Evolutionary conservation across 1,140 invertebrate genomes (phyloP), one percentile per base, ranked within the genome.

Genomic region (Drosophila willistoni): DNA sequence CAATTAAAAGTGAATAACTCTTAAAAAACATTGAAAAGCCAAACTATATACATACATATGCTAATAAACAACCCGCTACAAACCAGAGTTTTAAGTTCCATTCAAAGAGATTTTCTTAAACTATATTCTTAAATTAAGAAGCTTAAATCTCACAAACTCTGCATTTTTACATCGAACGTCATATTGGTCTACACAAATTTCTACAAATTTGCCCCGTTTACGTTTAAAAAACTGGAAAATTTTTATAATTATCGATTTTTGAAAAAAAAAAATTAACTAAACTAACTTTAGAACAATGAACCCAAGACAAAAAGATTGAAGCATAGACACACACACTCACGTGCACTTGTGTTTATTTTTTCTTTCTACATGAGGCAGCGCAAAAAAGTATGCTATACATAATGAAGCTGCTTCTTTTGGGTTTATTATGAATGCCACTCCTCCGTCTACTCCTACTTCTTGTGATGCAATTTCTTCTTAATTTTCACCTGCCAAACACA

Each of bases 351-450:
- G 69, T 60, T 76, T 77, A 73, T 66, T 42, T 64, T 69, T 64
- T 64, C 55, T 29, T 29, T 14, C 29, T 47, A 6, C 61, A 3
- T 34, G 3, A 39, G n/a, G 29, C 41, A 55, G 41, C 64, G 64
- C 84, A 64, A 66, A 72, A 84, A 87, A 90, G 84, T 87, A 74
- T 87, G 84, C 84, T 87, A 87, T 64, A 68, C 67, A 83, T 87
- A 87, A 87, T 87, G 84, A 87, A 87, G 77, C 84, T 84, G 81
- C 68, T 87, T 74, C 56, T 14, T 25, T 19, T 51, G 44, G 44
- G 14, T 47, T 47, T 47, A 47, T 47, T 75, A 75, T 62, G 64
- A 29, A 29, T 29, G 63, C 19, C 64, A 68, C 68, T 65, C 54
- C 25, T 34, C 17, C 22, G 44, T 22, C 44, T 29, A 44, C 25